Conservation (phyloP, 2,888 invertebrate genomes). For the Cryptophagus acutangulus region DNA sequence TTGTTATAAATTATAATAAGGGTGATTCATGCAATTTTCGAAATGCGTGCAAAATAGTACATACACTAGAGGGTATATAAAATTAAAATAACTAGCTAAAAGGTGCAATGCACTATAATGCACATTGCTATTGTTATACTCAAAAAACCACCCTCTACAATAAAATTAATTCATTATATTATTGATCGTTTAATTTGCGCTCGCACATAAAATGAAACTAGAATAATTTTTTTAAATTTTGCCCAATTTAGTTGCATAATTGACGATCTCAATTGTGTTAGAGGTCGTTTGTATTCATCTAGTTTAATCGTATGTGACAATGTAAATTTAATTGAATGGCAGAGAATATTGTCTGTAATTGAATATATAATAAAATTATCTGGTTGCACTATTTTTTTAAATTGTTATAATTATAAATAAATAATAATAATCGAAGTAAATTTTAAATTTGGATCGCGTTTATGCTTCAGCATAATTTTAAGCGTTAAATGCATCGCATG, state of each 20-base stretch:
- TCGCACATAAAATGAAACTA: too few relatives aligned
- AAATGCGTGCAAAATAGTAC: neutral
- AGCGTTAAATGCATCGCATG: neutral
- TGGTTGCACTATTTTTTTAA: neutral
- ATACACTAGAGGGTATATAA: neutral
- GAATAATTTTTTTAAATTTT: too few relatives aligned
- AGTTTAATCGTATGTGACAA: constrained; percentile 10
- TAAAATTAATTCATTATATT: too few relatives aligned
- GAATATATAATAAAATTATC: neutral
- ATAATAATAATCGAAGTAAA: too few relatives aligned
- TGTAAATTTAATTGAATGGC: neutral
- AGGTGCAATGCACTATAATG: neutral
- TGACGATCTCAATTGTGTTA: neutral
- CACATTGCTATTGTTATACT: neutral
- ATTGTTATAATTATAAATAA: too few relatives aligned
- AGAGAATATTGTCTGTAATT: neutral
- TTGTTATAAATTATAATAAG: too few relatives aligned
- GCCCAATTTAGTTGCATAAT: too few relatives aligned
- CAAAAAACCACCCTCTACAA: neutral
- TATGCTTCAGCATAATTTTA: neutral
- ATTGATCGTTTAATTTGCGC: too few relatives aligned
- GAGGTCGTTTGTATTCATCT: constrained; percentile 11
- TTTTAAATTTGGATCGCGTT: neutral
- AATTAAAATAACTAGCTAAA: too few relatives aligned
- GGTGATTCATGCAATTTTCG: constrained; percentile 1